Percentiles rank a stretch among this genome's conserved stretches.
phyloP scores from a whole-genome alignment of 2,888 invertebrate species.

The Tupiocoris notatus region DNA sequence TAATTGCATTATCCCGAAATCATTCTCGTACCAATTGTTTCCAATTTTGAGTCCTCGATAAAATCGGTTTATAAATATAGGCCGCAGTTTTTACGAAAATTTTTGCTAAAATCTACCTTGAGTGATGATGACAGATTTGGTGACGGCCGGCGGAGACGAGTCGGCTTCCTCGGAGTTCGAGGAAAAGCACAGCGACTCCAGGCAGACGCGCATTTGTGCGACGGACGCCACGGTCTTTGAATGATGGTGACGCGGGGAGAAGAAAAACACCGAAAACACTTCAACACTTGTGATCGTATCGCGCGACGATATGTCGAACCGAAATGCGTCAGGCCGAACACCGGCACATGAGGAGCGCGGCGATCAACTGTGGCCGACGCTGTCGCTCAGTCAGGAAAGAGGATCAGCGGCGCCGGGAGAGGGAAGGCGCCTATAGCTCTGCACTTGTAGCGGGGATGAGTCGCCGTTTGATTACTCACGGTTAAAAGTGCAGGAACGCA shows the following conservation, averaged over 20 bases:
- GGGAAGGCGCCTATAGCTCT: not conserved
- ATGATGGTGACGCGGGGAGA: not conserved
- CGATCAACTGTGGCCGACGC: conserved; percentile 2
- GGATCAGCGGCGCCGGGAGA: not conserved
- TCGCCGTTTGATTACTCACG: not conserved
- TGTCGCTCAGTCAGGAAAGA: not conserved
- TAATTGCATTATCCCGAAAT: no score
- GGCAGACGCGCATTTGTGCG: conserved; percentile 76
- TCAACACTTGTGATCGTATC: not conserved
- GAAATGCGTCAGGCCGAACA: not conserved
- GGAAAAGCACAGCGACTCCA: conserved; percentile 87
- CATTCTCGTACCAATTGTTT: no score
- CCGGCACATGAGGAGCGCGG: not conserved
- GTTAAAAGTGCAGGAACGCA: no score
- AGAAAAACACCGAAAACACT: not conserved
- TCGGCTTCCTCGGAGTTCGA: conserved; percentile 76
- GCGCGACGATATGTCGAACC: not conserved
- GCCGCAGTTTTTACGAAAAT: no score
- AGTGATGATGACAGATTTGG: conserved; percentile 41
- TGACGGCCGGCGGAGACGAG: conserved; percentile 11
- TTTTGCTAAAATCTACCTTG: no score
- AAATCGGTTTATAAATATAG: no score
- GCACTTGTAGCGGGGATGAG: not conserved
- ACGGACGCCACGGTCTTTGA: conserved; percentile 26
- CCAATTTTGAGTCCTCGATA: no score